Evolutionary conservation across 2,888 invertebrate genomes (phyloP).

Genomic region (Drosophila mimetica): DNA sequence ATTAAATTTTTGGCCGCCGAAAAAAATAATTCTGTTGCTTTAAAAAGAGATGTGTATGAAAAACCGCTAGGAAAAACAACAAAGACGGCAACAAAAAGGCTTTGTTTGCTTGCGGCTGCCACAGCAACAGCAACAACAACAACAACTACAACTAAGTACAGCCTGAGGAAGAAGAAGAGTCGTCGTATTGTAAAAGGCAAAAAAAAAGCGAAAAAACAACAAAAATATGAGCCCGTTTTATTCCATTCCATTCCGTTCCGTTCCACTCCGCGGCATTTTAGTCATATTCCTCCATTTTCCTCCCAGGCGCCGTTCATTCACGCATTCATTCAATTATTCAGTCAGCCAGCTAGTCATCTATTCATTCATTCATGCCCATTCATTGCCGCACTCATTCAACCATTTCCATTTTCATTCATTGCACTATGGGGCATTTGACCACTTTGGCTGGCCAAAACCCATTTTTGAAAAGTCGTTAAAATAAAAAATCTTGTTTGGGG

Average conservation of each 20-base stretch:
- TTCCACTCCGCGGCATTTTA: conserved; percentile 24
- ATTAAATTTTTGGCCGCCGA: conserved; percentile 12
- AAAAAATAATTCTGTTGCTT: conserved; percentile 57
- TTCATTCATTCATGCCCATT: conserved; percentile 31
- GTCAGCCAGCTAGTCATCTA: conserved; percentile 25
- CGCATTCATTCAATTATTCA: conserved; percentile 44
- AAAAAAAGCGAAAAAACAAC: conserved; percentile 33
- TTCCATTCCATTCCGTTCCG: conserved; percentile 19
- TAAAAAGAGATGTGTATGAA: conserved; percentile 25
- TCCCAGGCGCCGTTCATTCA: conserved; percentile 20
- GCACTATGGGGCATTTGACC: no score
- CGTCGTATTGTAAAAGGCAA: conserved; percentile 17
- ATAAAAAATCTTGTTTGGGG: no score
- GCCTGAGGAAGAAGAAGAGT: conserved; percentile 7
- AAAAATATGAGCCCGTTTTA: conserved; percentile 36
- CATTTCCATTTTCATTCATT: conserved; percentile 35
- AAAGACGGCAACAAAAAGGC: conserved; percentile 31
- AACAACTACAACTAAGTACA: conserved; percentile 33
- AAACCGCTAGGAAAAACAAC: conserved; percentile 49
- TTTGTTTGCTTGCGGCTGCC: conserved; percentile 33
- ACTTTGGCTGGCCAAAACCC: no score
- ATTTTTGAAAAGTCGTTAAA: no score
- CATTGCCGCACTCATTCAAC: conserved; percentile 35
- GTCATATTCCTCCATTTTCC: conserved; percentile 2
- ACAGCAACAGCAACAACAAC: conserved; percentile 28